Conservation (phyloP, 1,140 invertebrate genomes). For the Drosophila virilis region DNA sequence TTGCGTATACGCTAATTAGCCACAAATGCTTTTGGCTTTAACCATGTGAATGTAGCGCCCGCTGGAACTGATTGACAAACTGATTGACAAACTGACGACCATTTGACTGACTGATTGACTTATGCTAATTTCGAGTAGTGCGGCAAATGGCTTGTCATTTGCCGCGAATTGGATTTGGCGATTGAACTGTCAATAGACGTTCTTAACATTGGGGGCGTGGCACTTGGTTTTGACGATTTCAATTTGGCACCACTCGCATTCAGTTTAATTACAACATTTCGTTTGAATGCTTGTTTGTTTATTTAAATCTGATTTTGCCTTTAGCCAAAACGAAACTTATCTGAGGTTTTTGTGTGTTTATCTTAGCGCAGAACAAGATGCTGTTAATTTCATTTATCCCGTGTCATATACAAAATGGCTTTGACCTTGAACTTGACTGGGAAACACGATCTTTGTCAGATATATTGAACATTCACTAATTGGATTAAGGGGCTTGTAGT, state of each 20-base stretch:
- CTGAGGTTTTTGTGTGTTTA: slow-evolving; percentile 5
- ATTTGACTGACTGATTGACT: slow-evolving; percentile 51
- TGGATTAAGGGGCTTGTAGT: background rate
- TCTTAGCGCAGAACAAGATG: slow-evolving; percentile 15
- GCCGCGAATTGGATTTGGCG: slow-evolving; percentile 34
- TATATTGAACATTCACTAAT: slow-evolving; percentile 13
- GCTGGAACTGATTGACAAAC: slow-evolving; percentile 11
- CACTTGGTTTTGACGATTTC: slow-evolving; percentile 3
- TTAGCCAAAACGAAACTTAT: background rate
- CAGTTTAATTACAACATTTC: slow-evolving; percentile 27
- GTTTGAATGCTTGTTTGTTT: background rate
- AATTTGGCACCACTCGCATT: slow-evolving; percentile 14
- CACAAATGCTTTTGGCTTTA: slow-evolving; percentile 32
- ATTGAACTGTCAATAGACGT: slow-evolving; percentile 25
- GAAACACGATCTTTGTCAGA: slow-evolving; percentile 4
- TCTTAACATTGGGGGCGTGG: slow-evolving; percentile 14
- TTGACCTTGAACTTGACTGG: slow-evolving; percentile 7
- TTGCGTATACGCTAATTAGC: slow-evolving; percentile 59
- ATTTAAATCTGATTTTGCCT: background rate
- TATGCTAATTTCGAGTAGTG: slow-evolving; percentile 64
- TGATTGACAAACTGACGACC: slow-evolving; percentile 32
- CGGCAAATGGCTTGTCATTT: slow-evolving; percentile 47
- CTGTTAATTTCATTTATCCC: slow-evolving; percentile 27
- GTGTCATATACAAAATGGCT: slow-evolving; percentile 14
- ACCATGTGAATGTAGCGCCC: background rate